Percentiles rank a stretch among this genome's conserved stretches.
phyloP scores from a whole-genome alignment of 2,113 vertebrate genomes.

The Nothocercus nigrocapillus region DNA sequence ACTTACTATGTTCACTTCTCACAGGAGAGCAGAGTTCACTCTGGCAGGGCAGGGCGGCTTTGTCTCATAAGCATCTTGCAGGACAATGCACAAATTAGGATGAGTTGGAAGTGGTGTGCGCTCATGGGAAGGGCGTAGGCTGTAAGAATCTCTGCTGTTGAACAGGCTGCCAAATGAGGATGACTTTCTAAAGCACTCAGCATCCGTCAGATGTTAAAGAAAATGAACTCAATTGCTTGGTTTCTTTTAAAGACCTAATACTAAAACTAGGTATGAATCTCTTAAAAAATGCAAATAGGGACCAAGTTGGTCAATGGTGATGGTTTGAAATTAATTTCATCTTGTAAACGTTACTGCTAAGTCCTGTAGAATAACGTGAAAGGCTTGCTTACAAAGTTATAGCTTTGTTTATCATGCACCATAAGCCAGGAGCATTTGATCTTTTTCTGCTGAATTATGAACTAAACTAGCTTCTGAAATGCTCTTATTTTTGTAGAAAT shows the following conservation, averaged over 20 bases:
- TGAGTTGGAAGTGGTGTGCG: too few relatives aligned
- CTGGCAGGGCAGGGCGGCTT: background rate
- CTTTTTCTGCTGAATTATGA: background rate
- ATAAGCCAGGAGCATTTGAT: background rate
- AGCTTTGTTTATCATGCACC: background rate
- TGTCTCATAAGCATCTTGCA: background rate
- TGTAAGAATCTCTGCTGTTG: rapidly evolving
- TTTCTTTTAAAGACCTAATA: background rate
- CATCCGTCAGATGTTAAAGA: background rate
- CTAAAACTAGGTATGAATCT: background rate
- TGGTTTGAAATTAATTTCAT: background rate
- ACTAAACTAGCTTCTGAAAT: background rate
- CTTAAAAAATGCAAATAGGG: background rate
- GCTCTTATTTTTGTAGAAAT: background rate
- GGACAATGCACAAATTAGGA: background rate
- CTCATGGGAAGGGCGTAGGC: background rate
- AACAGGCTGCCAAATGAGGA: background rate
- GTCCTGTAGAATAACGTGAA: background rate
- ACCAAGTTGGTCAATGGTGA: background rate
- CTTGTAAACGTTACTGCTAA: background rate
- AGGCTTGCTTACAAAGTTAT: background rate
- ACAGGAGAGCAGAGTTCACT: background rate
- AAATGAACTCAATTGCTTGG: background rate
- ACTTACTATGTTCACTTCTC: rapidly evolving
- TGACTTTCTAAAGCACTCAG: rapidly evolving